These are phyloP conservation scores for Conger conger DNA, from an alignment of 2,113 vertebrate genomes.

Conservation along the genomic window DNA sequence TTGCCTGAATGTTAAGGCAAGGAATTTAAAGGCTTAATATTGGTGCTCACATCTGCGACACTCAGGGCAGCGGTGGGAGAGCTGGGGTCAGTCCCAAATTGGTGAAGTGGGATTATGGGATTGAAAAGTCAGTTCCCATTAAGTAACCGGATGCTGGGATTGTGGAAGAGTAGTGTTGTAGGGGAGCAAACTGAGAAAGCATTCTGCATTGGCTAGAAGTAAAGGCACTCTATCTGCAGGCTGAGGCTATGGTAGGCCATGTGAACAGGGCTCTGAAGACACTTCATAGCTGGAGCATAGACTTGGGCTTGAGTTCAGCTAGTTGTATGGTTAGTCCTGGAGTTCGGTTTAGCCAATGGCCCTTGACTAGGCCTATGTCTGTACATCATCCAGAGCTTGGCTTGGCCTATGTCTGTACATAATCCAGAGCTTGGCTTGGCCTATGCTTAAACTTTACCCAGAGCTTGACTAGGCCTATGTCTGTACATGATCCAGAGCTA, in stretches of 20 bases:
- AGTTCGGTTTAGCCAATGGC: no score
- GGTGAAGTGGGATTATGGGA: constrained; percentile 64
- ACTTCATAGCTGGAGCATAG: not conserved
- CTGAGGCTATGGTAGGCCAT: not conserved
- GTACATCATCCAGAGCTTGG: no score
- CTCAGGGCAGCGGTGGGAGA: constrained; percentile 60
- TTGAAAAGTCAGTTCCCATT: constrained; percentile 71
- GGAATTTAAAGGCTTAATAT: not conserved
- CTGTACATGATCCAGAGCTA: no score
- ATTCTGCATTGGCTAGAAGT: not conserved
- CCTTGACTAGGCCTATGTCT: no score
- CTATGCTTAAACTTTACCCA: no score
- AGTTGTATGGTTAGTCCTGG: no score
- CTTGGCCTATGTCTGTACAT: no score
- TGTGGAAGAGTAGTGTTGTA: constrained; percentile 25
- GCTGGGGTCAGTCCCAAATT: constrained; percentile 56
- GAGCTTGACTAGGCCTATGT: no score
- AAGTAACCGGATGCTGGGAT: constrained; percentile 39
- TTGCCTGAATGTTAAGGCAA: not conserved
- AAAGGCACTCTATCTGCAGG: not conserved
- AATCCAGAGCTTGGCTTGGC: no score
- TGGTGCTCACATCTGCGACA: not conserved
- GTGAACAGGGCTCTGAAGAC: no score
- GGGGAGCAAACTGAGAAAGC: not conserved
- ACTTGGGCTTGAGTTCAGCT: no score